Conservation (phyloP, 2,113 vertebrate species). For the Antechinus flavipes region DNA sequence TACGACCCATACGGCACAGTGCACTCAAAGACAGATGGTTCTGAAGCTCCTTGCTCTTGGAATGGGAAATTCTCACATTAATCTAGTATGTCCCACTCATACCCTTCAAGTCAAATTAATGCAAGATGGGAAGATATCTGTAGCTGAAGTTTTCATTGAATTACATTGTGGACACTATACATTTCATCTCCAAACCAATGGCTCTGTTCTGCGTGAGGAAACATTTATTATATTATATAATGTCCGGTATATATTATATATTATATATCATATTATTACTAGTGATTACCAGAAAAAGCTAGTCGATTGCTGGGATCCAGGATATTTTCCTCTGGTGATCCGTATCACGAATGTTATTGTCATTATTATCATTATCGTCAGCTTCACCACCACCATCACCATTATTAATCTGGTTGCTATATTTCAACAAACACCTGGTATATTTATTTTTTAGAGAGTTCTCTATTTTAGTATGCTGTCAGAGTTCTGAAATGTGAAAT, state of each 20-base stretch:
- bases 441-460: slow-evolving; percentile 41
- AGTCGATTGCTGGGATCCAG: neutral
- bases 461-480: slow-evolving; percentile 58
- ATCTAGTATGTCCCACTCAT: neutral
- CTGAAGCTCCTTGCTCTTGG: slow-evolving; percentile 13
- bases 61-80: neutral
- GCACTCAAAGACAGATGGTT: neutral
- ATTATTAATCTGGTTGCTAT: slow-evolving; percentile 23
- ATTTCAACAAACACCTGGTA: slow-evolving; percentile 57
- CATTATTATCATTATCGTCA: neutral
- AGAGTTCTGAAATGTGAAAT: slow-evolving; percentile 48
- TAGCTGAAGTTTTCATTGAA: neutral
- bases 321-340: neutral
- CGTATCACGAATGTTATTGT: neutral
- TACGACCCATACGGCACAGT: neutral
- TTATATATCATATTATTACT: too few species aligned
- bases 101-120: neutral
- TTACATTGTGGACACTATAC: neutral
- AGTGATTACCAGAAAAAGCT: neutral
- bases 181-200: neutral
- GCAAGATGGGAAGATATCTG: neutral
- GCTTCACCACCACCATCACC: neutral
- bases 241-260: too few species aligned
- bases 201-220: neutral
- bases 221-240: too few species aligned